Evolutionary conservation across 2,113 vertebrate genomes (phyloP), one percentile per base, ranked within the genome.

Genomic region (Alethe castanea): DNA sequence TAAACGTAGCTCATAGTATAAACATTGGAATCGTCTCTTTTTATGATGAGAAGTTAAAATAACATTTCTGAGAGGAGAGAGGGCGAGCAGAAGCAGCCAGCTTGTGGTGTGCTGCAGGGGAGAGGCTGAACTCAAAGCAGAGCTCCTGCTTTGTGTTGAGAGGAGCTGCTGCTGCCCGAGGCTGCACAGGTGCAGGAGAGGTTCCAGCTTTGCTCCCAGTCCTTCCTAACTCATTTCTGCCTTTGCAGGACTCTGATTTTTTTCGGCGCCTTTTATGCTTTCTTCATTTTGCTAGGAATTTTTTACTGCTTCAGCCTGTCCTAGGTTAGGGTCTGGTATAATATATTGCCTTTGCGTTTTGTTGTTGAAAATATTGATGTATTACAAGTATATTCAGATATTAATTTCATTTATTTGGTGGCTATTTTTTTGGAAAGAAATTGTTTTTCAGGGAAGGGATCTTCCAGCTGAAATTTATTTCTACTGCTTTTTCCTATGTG

Each of bases 1-100:
- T 97, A 96, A 97, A 97, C 96, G 96, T 86, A 93, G 94, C 94
- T 95, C 74, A 60, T 40, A 89, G 95, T 67, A 80, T 88, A 96
- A 98, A 97, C 97, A 97, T 81, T 60, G 64, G 92, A 86, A 88
- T 95, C 80, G 23, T 97, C 94, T 95, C 59, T n/a, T 97, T 98
- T 98, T 95, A 96, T 97, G 97, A 91, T 0, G 48, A 91, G 90
- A 76, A 90, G 88, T 90, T 95, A 94, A 95, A 92, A 86, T 60
- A 66, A 82, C 64, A 8, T 81, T 72, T 90, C 88, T 31, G 81
- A 89, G 67, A 92, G 66, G 76, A 45, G 77, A 44, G 65, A 71
- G 59, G 84, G 54, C 9, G 10, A 44, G 64, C 23, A 17, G 17
- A 85, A 57, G 15, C 7, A 56, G 90, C 22, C 5, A 20, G 44